These are phyloP conservation scores for Melipona bicolor DNA, from an alignment of 2,888 invertebrate species.

Conservation along the genomic window DNA sequence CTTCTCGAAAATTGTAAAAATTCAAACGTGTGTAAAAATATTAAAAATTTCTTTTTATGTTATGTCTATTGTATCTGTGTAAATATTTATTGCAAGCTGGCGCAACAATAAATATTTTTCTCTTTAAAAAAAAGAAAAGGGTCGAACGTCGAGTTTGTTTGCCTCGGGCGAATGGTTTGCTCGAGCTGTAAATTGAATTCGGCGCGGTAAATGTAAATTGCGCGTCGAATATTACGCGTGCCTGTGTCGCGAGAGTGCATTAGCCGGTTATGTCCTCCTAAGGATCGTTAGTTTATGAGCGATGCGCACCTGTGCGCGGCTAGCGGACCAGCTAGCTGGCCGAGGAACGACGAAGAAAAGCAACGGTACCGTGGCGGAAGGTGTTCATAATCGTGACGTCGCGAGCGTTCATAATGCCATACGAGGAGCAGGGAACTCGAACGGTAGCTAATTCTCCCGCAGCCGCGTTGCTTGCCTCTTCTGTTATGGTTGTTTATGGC, in stretches of 20 bases:
- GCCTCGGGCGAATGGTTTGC: not conserved
- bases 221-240: constrained; percentile 40
- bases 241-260: constrained; percentile 45
- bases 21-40: no score
- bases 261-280: constrained; percentile 30
- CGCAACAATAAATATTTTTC: no score
- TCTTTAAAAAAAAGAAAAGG: no score
- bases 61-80: no score
- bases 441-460: constrained; percentile 74
- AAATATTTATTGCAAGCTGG: no score
- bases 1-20: no score
- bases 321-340: constrained; percentile 30
- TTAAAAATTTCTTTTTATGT: no score
- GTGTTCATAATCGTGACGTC: constrained; percentile 80
- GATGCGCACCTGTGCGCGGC: constrained; percentile 41
- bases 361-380: constrained; percentile 67
- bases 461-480: constrained; percentile 58
- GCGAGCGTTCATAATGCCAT: constrained; percentile 83
- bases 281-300: constrained; percentile 57
- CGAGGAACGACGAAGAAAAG: constrained; percentile 53
- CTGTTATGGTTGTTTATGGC: constrained; percentile 78
- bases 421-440: constrained; percentile 79
- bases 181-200: not conserved
- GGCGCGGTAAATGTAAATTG: not conserved
- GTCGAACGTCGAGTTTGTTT: no score